Percentiles rank a stretch among this genome's conserved stretches.
These are phyloP conservation scores for Machaerirhynchus nigripectus DNA, from an alignment of 2,113 vertebrate species.

Conservation along the genomic window DNA sequence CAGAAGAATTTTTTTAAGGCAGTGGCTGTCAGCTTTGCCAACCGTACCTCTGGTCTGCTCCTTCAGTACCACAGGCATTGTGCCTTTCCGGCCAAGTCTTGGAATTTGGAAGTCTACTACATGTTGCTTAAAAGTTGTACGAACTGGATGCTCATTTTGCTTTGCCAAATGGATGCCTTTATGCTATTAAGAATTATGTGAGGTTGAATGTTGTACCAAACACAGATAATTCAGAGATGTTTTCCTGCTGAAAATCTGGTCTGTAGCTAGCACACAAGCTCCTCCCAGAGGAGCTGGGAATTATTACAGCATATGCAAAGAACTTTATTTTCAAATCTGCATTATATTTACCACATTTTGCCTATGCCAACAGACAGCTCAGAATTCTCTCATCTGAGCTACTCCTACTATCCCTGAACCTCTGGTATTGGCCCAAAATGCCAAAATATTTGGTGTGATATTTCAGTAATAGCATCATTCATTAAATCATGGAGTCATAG, in stretches of 20 bases:
- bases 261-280: conserved; percentile 44
- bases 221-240: background rate
- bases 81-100: background rate
- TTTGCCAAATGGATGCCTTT: background rate
- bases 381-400: background rate
- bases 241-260: background rate
- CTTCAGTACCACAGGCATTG: background rate
- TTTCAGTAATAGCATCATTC: background rate
- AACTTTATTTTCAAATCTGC: background rate
- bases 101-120: background rate
- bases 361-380: background rate
- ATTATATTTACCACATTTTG: background rate
- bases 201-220: background rate
- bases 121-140: background rate
- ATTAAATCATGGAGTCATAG: background rate
- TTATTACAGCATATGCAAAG: background rate
- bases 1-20: background rate
- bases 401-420: background rate
- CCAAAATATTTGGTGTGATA: background rate
- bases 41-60: background rate
- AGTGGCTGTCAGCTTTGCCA: background rate
- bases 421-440: background rate
- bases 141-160: background rate
- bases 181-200: background rate
- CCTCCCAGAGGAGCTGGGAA: conserved; percentile 56